Evolutionary conservation across 37 sponge, comb jelly and placozoan species (phyloP).

Genomic region (Theonella swinhoei): DNA sequence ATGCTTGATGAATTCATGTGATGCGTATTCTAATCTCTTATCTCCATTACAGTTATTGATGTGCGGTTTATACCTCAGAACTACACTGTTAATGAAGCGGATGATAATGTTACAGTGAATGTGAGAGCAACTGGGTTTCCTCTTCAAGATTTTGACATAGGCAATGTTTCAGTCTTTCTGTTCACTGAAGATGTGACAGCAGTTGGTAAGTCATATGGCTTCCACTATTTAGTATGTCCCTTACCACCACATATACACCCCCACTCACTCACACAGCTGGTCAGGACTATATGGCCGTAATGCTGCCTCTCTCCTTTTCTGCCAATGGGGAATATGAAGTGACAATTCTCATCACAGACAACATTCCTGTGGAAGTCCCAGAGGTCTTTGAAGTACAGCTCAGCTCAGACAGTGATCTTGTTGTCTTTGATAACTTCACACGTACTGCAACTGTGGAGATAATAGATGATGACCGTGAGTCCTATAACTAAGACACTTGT

Average conservation of each 20-base stretch:
- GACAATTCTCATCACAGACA: neutral
- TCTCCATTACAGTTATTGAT: neutral
- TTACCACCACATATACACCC: neutral
- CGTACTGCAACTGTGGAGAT: neutral
- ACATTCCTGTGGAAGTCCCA: conserved; percentile 1
- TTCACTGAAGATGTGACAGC: conserved; percentile 5
- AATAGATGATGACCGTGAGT: neutral
- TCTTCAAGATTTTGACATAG: neutral
- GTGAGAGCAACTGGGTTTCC: neutral
- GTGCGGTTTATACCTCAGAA: neutral
- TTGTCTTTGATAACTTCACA: neutral
- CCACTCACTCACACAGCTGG: neutral
- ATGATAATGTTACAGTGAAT: neutral
- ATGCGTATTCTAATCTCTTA: no score
- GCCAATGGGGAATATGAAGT: neutral
- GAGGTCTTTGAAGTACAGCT: conserved; percentile 13
- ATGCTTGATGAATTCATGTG: no score
- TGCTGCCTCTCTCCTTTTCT: neutral
- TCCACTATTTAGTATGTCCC: neutral
- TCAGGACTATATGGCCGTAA: neutral
- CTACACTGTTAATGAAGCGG: neutral
- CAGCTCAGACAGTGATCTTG: neutral
- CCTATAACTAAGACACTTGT: no score
- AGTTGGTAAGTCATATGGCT: neutral
- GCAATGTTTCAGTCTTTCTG: neutral